These are phyloP conservation scores for Antheraea pernyi DNA, from an alignment of 1,140 invertebrate species.

Conservation along the genomic window DNA sequence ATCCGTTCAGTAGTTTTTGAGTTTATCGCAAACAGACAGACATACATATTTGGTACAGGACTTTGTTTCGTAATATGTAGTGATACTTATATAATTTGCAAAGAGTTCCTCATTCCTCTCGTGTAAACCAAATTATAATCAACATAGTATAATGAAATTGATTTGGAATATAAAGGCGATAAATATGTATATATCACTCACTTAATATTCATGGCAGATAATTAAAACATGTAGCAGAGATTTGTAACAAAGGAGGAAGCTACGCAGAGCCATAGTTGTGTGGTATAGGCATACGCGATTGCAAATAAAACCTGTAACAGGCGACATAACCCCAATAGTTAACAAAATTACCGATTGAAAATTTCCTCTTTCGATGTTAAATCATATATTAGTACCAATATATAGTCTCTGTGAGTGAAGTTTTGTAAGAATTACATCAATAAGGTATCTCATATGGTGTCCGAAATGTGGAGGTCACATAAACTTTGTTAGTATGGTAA, in stretches of 20 bases:
- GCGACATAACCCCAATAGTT: neutral
- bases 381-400: neutral
- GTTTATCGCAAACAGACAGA: constrained; percentile 21
- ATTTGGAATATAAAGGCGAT: constrained; percentile 25
- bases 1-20: too few species aligned
- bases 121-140: neutral
- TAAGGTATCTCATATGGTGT: neutral
- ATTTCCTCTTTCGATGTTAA: neutral
- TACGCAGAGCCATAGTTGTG: neutral
- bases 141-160: neutral
- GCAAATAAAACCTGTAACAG: neutral
- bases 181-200: constrained; percentile 10
- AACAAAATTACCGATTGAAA: neutral
- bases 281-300: neutral
- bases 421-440: neutral
- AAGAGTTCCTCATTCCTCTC: neutral
- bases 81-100: neutral
- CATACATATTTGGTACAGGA: constrained; percentile 18
- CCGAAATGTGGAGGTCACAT: constrained; percentile 11
- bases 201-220: constrained; percentile 22
- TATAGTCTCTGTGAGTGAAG: too few species aligned
- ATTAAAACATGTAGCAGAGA: constrained; percentile 10
- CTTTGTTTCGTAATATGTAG: neutral
- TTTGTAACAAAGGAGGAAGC: constrained; percentile 25
- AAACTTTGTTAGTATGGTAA: constrained; percentile 20